Base-by-base conservation (phyloP, 2,888 invertebrate genomes). In the Coelopa pilipes region DNA sequence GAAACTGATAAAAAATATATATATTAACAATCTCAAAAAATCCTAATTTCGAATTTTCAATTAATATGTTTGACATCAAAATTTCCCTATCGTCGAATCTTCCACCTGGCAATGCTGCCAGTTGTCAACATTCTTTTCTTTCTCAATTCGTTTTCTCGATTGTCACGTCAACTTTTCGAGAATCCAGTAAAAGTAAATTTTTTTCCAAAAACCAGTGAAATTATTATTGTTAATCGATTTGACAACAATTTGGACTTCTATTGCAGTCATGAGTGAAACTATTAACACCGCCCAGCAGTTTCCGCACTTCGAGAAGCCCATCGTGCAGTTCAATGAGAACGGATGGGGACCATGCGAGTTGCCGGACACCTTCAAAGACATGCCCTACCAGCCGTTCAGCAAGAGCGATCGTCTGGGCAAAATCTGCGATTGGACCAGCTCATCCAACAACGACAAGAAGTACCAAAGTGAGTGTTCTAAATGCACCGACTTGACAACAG, bases 401-500 rank as follows among this genome's bases (percentile, higher is more conserved):
- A 99, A 99, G 89, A 97, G 97, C 76, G 99, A 99, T 88, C 93
- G 98, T 81, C 90, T 99, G 79, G 99, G 99, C 81, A 99, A 99
- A 91, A 98, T 98, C 82, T 97, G 98, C 83, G 99, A 99, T 87
- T 99, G 99, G 99, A 98, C 98, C 71, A 96, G 96, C 74, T 94
- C 95, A 7, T 93, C 94, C 1, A 94, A 93, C 81, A 96, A 96
- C 83, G 98, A 99, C 85, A 96, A 97, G 82, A 94, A 98, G 89
- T 96, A 96, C 87, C 92, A 94, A 79, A 96, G 79, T 79, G 53
- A 79, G 79, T 78, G 57, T 21, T 34, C 34, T 19, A 17, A 45
- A 12, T 53, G 13, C 53, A 74, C 70, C 63, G 15, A 21, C 21
- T 11, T 2, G 24, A n/a, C n/a, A 15, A 60, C 47, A 59, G 21